phyloP scores from a whole-genome alignment of 2,797 vertebrate species.

The Gila robusta region DNA sequence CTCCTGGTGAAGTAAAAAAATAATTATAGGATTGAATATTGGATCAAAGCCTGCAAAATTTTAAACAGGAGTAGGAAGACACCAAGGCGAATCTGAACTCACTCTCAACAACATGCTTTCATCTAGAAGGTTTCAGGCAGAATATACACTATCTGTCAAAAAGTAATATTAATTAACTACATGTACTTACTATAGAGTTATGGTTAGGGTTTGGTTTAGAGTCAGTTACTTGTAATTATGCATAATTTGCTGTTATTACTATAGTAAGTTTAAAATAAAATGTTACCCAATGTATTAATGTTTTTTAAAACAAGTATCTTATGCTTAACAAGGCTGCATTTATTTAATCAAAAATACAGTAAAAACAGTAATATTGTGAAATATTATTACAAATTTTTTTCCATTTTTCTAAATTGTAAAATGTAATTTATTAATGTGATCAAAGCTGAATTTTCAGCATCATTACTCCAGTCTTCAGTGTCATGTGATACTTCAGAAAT shows the following conservation, averaged over 20 bases:
- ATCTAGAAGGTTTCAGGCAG: background rate
- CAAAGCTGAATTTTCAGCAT: background rate
- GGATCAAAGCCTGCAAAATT: background rate
- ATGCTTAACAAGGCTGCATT: background rate
- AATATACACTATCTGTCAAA: background rate
- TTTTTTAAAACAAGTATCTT: too few relatives aligned
- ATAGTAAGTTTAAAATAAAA: too few relatives aligned
- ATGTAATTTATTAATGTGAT: background rate
- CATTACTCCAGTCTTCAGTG: background rate
- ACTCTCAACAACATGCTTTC: background rate
- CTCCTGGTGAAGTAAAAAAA: constrained; percentile 72
- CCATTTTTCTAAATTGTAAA: background rate
- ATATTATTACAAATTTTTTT: background rate
- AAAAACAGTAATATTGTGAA: background rate
- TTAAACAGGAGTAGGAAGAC: background rate
- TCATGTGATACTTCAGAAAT: background rate
- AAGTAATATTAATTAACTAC: too few relatives aligned
- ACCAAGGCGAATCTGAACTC: background rate
- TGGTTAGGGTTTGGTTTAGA: too few relatives aligned
- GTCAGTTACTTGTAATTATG: too few relatives aligned
- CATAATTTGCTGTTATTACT: too few relatives aligned
- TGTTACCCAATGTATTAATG: too few relatives aligned
- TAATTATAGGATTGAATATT: background rate
- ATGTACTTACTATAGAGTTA: too few relatives aligned
- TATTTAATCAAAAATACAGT: background rate